Conservation (phyloP, 2,888 invertebrate genomes). For the Drosophila helvetica region DNA sequence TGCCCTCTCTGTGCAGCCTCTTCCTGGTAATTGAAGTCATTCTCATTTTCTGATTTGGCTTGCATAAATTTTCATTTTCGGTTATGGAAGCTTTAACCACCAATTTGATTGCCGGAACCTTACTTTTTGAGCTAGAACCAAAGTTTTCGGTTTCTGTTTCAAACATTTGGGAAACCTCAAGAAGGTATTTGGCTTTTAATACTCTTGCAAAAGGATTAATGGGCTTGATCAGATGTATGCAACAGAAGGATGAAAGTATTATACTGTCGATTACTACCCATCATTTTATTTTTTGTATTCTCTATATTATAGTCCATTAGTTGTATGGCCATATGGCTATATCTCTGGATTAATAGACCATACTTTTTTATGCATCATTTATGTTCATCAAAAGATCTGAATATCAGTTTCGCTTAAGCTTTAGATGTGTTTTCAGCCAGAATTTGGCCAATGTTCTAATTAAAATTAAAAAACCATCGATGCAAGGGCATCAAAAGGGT, state of each 20-base stretch:
- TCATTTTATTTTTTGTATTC: too few relatives aligned
- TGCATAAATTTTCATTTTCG: slow-evolving; percentile 63
- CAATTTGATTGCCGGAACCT: slow-evolving; percentile 66
- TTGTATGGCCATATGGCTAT: too few relatives aligned
- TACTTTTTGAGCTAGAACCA: slow-evolving; percentile 17
- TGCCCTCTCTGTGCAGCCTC: neutral
- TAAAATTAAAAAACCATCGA: too few relatives aligned
- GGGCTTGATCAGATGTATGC: too few relatives aligned
- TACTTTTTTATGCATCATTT: too few relatives aligned
- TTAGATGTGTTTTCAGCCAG: too few relatives aligned
- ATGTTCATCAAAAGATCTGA: too few relatives aligned
- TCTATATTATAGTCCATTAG: too few relatives aligned
- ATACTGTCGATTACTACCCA: neutral
- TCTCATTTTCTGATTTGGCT: slow-evolving; percentile 30
- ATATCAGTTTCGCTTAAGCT: too few relatives aligned
- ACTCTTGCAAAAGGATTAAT: neutral
- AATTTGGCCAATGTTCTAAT: too few relatives aligned
- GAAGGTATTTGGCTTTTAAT: neutral
- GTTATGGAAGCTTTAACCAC: slow-evolving; percentile 58
- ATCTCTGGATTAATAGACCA: too few relatives aligned
- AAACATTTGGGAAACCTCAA: slow-evolving; percentile 11
- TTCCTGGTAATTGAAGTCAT: slow-evolving; percentile 21
- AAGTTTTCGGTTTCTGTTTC: slow-evolving; percentile 24
- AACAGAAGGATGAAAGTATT: neutral
- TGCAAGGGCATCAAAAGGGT: too few relatives aligned